phyloP scores from a whole-genome alignment of 2,888 invertebrate genomes.

The Sisyra terminalis region DNA sequence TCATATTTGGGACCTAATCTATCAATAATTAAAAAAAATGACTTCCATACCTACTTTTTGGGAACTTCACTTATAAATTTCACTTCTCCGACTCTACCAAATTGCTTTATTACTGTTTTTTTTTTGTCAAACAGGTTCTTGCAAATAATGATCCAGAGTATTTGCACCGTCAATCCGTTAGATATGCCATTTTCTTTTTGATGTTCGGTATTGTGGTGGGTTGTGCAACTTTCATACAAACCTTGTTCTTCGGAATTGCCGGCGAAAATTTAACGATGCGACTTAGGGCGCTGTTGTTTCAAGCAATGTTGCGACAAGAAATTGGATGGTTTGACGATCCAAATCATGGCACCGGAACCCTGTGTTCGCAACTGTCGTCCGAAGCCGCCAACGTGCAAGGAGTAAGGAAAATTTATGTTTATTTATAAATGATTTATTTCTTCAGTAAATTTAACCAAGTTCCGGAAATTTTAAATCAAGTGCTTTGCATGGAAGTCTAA shows the following conservation, averaged over 20 bases:
- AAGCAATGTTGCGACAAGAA: slow-evolving; percentile 52
- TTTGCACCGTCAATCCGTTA: slow-evolving; percentile 38
- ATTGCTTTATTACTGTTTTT: background rate
- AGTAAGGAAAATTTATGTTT: slow-evolving; percentile 35
- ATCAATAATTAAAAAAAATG: too few species aligned
- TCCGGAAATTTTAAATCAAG: too few species aligned
- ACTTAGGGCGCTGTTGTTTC: slow-evolving; percentile 46
- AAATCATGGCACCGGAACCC: slow-evolving; percentile 53
- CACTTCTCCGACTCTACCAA: too few species aligned
- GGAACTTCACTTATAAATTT: too few species aligned
- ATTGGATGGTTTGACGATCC: slow-evolving; percentile 59
- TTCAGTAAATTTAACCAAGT: too few species aligned
- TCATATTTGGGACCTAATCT: too few species aligned
- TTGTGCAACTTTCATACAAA: slow-evolving; percentile 47
- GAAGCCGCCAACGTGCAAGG: slow-evolving; percentile 69
- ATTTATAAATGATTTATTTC: too few species aligned
- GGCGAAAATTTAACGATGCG: slow-evolving; percentile 67
- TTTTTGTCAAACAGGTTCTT: slow-evolving; percentile 27
- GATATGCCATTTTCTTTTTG: slow-evolving; percentile 47
- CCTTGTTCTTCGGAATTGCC: slow-evolving; percentile 53
- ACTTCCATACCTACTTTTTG: too few species aligned
- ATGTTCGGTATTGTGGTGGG: slow-evolving; percentile 48
- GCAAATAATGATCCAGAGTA: slow-evolving; percentile 27
- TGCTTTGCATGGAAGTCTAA: too few species aligned
- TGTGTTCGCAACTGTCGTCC: slow-evolving; percentile 56